Conservation (phyloP, 2,113 vertebrate genomes). For the Psophia crepitans region DNA sequence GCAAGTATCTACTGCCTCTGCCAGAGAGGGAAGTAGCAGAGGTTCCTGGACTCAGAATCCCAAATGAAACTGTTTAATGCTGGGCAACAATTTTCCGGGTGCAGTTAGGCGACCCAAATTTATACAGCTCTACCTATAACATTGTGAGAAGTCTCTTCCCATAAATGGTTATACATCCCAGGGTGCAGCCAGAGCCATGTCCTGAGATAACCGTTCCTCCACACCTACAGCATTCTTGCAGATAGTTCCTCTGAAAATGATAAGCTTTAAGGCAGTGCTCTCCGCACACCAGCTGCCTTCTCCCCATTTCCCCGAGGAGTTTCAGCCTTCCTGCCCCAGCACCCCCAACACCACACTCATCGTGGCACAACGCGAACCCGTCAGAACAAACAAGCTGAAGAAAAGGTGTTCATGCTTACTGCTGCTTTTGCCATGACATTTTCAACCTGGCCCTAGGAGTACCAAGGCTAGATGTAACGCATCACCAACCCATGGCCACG, state of each 20-base stretch:
- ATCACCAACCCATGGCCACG: rapidly evolving
- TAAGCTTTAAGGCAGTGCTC: background rate
- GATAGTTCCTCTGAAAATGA: background rate
- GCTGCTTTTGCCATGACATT: background rate
- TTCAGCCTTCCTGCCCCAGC: background rate
- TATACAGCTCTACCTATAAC: background rate
- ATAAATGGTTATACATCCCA: background rate
- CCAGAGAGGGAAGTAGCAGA: background rate
- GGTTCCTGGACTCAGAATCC: background rate
- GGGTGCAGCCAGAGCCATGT: background rate
- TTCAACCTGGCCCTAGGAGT: background rate
- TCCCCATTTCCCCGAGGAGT: background rate
- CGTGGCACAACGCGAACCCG: background rate
- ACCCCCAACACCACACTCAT: background rate
- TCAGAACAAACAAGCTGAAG: background rate
- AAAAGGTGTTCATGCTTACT: background rate
- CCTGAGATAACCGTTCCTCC: background rate
- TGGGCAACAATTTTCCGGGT: background rate
- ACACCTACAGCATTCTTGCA: background rate
- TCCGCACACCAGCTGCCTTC: background rate
- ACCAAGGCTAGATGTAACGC: background rate
- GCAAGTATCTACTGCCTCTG: background rate
- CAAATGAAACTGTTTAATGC: background rate
- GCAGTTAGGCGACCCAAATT: background rate
- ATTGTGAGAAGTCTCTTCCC: background rate